These are phyloP conservation scores for Hypena proboscidalis DNA, from an alignment of 2,888 invertebrate genomes.

Conservation along the genomic window DNA sequence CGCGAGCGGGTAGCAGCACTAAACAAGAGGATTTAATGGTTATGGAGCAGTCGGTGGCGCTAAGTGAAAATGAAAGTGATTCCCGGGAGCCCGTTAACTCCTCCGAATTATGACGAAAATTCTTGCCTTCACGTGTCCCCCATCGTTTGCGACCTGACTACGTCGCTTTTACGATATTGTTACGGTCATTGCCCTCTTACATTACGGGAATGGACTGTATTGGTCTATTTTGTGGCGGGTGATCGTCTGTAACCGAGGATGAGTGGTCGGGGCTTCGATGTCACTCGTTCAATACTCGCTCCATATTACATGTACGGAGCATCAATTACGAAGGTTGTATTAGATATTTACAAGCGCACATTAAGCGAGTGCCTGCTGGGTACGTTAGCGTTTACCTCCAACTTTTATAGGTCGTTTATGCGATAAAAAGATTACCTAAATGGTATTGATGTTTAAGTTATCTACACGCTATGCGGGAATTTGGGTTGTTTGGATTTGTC, in stretches of 20 bases:
- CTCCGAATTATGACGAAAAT: slow-evolving; percentile 64
- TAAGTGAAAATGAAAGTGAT: slow-evolving; percentile 80
- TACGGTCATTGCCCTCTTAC: slow-evolving; percentile 55
- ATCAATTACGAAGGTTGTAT: slow-evolving; percentile 13
- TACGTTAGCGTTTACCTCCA: slow-evolving; percentile 10
- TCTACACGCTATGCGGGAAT: background rate
- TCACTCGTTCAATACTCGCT: slow-evolving; percentile 21
- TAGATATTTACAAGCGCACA: background rate
- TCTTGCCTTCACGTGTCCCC: slow-evolving; percentile 56
- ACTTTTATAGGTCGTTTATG: slow-evolving; percentile 7
- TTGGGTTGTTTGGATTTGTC: background rate
- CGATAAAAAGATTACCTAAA: slow-evolving; percentile 2
- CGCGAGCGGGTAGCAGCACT: slow-evolving; percentile 58
- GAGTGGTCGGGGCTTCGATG: slow-evolving; percentile 29
- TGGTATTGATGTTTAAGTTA: slow-evolving; percentile 1
- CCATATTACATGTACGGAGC: slow-evolving; percentile 9
- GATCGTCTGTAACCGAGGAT: slow-evolving; percentile 32
- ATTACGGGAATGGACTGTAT: slow-evolving; percentile 48
- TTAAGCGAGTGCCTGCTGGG: slow-evolving; percentile 4
- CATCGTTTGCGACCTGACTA: slow-evolving; percentile 48
- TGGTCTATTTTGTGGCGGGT: slow-evolving; percentile 39
- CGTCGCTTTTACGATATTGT: slow-evolving; percentile 55
- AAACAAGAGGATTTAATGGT: slow-evolving; percentile 76
- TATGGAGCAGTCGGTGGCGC: slow-evolving; percentile 69
- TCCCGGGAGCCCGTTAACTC: slow-evolving; percentile 66